phyloP scores from a whole-genome alignment of 2,113 vertebrate genomes.

The Phocoena phocoena region DNA sequence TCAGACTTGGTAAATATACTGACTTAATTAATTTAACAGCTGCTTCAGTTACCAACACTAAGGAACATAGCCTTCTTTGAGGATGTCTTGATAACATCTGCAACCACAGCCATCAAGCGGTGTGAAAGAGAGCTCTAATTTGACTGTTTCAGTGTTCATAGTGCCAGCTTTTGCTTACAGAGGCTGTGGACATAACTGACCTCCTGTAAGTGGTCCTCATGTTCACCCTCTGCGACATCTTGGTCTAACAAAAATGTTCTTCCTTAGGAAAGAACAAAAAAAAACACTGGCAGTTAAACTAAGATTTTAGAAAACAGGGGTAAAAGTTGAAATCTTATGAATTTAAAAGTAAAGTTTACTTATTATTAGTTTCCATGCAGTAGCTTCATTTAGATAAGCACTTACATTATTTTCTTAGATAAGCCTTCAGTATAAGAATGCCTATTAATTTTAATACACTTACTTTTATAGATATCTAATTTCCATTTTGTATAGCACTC shows the following conservation, averaged over 20 bases:
- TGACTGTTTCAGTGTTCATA: slow-evolving; percentile 20
- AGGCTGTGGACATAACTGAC: slow-evolving; percentile 30
- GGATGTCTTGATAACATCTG: slow-evolving; percentile 70
- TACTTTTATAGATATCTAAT: neutral
- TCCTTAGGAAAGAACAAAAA: neutral
- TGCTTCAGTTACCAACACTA: slow-evolving; percentile 76
- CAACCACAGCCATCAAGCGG: slow-evolving; percentile 54
- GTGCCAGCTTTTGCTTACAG: slow-evolving; percentile 36
- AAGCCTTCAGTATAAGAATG: neutral
- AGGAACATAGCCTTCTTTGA: slow-evolving; percentile 65
- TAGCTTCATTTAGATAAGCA: neutral
- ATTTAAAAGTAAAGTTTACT: neutral
- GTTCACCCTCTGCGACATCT: neutral
- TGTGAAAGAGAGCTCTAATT: slow-evolving; percentile 41
- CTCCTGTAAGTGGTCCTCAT: slow-evolving; percentile 41
- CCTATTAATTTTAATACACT: neutral
- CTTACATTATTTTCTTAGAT: neutral
- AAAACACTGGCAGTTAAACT: neutral
- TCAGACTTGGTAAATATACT: slow-evolving; percentile 79
- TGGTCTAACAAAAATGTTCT: neutral
- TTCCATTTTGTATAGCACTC: neutral
- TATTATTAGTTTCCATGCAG: neutral
- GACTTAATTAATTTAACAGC: slow-evolving; percentile 83
- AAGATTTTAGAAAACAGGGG: neutral
- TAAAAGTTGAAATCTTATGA: neutral